Conservation (phyloP, 2,797 vertebrate species). For the Furcifer pardalis region DNA sequence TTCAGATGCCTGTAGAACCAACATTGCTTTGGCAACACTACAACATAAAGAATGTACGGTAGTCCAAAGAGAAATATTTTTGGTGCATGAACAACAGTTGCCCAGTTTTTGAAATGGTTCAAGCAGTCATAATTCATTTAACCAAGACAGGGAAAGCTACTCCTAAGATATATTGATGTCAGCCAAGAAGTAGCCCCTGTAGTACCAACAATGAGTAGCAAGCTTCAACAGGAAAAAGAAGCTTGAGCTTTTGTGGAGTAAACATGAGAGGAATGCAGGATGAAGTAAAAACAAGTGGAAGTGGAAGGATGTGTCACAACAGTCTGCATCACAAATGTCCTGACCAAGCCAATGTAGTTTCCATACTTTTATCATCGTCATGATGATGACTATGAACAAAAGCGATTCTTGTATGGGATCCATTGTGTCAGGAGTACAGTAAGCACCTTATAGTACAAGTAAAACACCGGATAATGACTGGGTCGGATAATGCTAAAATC, state of each 20-base stretch:
- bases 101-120: constrained; percentile 49
- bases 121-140: constrained; percentile 57
- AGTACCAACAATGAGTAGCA: background rate
- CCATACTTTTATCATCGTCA: background rate
- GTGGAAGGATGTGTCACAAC: background rate
- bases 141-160: background rate
- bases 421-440: background rate
- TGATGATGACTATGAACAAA: constrained; percentile 1
- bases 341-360: background rate
- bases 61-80: constrained; percentile 59
- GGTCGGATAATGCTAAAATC: no score
- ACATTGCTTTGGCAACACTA: constrained; percentile 44
- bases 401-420: background rate
- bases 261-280: constrained; percentile 21
- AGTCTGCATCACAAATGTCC: constrained; percentile 3
- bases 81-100: constrained; percentile 59
- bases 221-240: constrained; percentile 25
- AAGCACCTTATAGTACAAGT: no score
- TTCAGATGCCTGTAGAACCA: constrained; percentile 45
- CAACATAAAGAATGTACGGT: constrained; percentile 45
- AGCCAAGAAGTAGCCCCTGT: constrained; percentile 37
- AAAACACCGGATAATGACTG: no score
- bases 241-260: background rate
- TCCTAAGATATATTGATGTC: constrained; percentile 6
- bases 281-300: constrained; percentile 11